Conservation (phyloP, 2,888 invertebrate species). For the Calameuta idolon region DNA sequence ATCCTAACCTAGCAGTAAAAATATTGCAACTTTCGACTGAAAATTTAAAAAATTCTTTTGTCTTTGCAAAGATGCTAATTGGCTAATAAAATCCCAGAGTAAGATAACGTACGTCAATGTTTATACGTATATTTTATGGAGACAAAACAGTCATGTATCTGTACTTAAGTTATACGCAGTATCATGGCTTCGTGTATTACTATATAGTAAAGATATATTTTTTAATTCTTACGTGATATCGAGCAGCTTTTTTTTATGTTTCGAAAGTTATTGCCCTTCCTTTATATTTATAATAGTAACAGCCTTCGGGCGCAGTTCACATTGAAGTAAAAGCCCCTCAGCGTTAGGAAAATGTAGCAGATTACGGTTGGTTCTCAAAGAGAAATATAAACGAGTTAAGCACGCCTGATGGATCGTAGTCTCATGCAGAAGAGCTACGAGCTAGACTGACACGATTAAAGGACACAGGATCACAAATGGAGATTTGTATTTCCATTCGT, state of each 20-base stretch:
- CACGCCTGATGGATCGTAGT: background rate
- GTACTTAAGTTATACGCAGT: background rate
- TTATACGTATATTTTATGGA: background rate
- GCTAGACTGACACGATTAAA: constrained; percentile 1
- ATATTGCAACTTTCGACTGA: background rate
- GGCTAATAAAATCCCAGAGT: background rate
- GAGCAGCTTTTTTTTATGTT: background rate
- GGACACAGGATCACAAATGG: background rate
- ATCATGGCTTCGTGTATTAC: background rate
- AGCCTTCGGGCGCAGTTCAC: constrained; percentile 1
- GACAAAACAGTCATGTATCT: background rate
- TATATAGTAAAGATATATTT: background rate
- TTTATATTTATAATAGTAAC: background rate
- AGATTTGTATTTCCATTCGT: background rate
- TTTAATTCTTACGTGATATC: background rate
- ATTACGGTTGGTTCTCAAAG: constrained; percentile 3
- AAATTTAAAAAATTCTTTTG: background rate
- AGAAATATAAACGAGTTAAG: constrained; percentile 1
- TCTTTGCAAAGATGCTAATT: background rate
- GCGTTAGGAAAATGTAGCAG: constrained; percentile 1
- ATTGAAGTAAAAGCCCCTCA: constrained; percentile 1
- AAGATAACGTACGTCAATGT: background rate
- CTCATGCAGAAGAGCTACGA: constrained; percentile 1
- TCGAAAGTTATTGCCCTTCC: background rate
- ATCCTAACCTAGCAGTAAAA: background rate